These are phyloP conservation scores for Panthera leo DNA, from an alignment of 2,113 vertebrate species.

Conservation along the genomic window DNA sequence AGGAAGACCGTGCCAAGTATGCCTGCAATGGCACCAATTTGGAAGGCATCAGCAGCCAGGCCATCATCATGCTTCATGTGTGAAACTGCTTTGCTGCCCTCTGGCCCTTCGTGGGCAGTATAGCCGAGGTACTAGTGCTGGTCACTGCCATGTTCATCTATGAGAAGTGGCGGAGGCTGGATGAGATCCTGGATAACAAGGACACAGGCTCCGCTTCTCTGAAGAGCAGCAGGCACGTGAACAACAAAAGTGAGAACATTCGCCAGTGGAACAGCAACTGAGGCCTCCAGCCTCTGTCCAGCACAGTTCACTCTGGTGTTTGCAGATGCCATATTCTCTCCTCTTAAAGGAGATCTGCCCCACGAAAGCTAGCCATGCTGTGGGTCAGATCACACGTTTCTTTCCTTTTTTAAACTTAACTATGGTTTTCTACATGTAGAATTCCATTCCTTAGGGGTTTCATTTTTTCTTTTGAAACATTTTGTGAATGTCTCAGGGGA, in stretches of 20 bases:
- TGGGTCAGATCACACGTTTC: slow-evolving; percentile 60
- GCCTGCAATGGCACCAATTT: slow-evolving; percentile 84
- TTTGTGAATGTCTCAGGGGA: background rate
- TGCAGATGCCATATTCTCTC: slow-evolving; percentile 50
- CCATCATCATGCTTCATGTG: slow-evolving; percentile 86
- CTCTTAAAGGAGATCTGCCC: background rate
- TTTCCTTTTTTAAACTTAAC: background rate
- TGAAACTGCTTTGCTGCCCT: slow-evolving; percentile 94
- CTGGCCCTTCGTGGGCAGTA: slow-evolving; percentile 98
- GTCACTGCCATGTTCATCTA: slow-evolving; percentile 98
- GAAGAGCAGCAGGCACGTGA: slow-evolving; percentile 91
- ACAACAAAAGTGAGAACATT: slow-evolving; percentile 93
- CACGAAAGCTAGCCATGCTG: background rate
- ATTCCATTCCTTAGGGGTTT: background rate
- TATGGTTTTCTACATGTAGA: slow-evolving; percentile 73
- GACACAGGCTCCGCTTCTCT: slow-evolving; percentile 94
- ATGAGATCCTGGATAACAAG: slow-evolving; percentile 93
- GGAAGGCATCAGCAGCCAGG: fast-evolving
- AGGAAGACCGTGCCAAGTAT: slow-evolving; percentile 87
- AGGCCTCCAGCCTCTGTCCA: background rate
- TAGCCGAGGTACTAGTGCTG: slow-evolving; percentile 94
- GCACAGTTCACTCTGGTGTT: background rate
- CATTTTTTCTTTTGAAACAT: background rate
- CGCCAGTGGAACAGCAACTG: slow-evolving; percentile 95
- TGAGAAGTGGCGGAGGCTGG: slow-evolving; percentile 96